Base-by-base conservation (phyloP, 1,140 invertebrate species). In the Trichonephila inaurata region DNA sequence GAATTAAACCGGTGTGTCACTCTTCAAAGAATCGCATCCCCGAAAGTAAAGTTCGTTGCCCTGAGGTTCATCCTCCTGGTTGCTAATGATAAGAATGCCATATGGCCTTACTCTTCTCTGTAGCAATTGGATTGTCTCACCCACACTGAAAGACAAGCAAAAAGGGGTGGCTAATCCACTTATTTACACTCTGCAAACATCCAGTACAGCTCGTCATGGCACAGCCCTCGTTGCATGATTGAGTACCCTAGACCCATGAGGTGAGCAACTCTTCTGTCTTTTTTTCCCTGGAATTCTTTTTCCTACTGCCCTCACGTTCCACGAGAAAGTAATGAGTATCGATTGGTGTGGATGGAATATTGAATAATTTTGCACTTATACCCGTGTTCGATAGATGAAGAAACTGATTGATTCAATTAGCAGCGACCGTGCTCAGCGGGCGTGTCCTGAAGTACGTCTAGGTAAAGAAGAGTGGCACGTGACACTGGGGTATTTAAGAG, bases 131-230 rank as follows among this genome's bases (percentile, higher is more conserved):
- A 90, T 90, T 90, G 69, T 81, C 89, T 90, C 66, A 81, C 72
- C 89, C 89, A 69, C 87, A n/a, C 40, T 69, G 87, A 69, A 89
- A 89, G 87, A 89, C 87, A 90, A 90, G 89, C 66, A 90, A 81
- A 90, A 90, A 89, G 44, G 72, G 72, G 21, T 58, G 44, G 66
- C 51, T 90, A 90, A 90, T 90, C 89, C 89, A 81, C 64, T 90
- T 90, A 90, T 90, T 90, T 69, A 90, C 89, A 61, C 69, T 81
- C 89, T 61, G 89, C 89, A 90, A 90, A 90, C 89, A 90, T 81
- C 64, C 89, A 81, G 64, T 90, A 81, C 44, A 33, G 58, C 72
- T 77, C 72, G 72, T 77, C 72, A 77, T 40, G 87, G 33, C 60
- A 24, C 0, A 81, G 4, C 89, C 89, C 69, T 90, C 89, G 24